Conservation (phyloP, 2,797 vertebrate genomes). For the Balearica regulorum region DNA sequence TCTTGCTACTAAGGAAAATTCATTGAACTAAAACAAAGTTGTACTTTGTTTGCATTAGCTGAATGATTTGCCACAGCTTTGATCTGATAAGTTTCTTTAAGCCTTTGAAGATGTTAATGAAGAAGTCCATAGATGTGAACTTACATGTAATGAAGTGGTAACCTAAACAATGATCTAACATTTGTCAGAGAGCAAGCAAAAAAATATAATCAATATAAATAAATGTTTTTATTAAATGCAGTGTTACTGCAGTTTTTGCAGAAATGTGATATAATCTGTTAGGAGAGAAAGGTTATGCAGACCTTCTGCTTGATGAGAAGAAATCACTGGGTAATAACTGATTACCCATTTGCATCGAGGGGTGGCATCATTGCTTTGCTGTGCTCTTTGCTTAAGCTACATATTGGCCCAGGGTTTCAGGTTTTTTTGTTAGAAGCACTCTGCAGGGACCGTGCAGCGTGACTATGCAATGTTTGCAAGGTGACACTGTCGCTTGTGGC, state of each 20-base stretch:
- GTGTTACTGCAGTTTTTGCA: neutral
- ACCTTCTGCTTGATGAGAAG: neutral
- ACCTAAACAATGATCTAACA: neutral
- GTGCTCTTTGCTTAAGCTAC: neutral
- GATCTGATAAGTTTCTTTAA: neutral
- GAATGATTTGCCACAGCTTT: neutral
- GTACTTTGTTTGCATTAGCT: neutral
- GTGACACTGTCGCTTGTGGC: neutral
- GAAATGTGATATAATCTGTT: neutral
- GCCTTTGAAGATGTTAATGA: neutral
- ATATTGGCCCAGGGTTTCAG: neutral
- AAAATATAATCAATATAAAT: neutral
- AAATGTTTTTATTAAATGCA: neutral
- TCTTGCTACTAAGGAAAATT: neutral
- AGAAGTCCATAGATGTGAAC: neutral
- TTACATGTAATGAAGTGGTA: neutral
- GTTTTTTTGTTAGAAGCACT: neutral
- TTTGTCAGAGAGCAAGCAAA: neutral
- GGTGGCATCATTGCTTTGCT: neutral
- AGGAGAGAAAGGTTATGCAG: neutral
- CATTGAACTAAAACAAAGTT: neutral
- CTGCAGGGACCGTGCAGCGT: accelerated
- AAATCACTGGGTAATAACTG: neutral
- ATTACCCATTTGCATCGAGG: neutral
- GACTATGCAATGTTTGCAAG: neutral